Conservation (phyloP, 2,888 invertebrate genomes). For the Athrips mouffetella region DNA sequence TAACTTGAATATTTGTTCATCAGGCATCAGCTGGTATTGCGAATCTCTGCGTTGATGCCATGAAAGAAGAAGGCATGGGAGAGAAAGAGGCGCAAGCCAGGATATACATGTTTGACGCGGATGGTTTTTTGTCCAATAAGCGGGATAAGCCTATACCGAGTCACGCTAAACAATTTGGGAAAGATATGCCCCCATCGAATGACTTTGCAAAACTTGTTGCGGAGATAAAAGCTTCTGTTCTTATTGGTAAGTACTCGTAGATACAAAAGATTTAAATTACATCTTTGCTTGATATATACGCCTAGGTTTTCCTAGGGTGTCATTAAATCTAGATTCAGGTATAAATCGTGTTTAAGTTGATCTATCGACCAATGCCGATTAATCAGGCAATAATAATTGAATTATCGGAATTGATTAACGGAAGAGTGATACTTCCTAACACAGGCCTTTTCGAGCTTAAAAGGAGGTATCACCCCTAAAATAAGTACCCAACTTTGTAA, state of each 20-base stretch:
- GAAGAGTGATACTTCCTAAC: too few relatives aligned
- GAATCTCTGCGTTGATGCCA: slow-evolving; percentile 88
- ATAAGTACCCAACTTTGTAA: too few relatives aligned
- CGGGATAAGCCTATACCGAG: slow-evolving; percentile 79
- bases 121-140: slow-evolving; percentile 86
- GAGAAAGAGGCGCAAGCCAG: slow-evolving; percentile 83
- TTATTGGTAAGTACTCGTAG: slow-evolving; percentile 90
- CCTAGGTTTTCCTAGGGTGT: not conserved
- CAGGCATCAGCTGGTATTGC: slow-evolving; percentile 94
- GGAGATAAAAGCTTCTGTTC: slow-evolving; percentile 85
- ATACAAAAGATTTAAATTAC: too few relatives aligned
- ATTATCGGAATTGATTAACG: too few relatives aligned
- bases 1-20: slow-evolving; percentile 8
- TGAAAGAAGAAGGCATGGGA: slow-evolving; percentile 80
- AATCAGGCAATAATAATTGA: too few relatives aligned
- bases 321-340: too few relatives aligned
- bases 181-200: slow-evolving; percentile 84
- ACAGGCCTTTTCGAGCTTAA: too few relatives aligned
- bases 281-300: not conserved
- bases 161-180: slow-evolving; percentile 82
- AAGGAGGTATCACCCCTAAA: too few relatives aligned
- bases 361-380: too few relatives aligned
- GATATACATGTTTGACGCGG: slow-evolving; percentile 95
- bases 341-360: too few relatives aligned
- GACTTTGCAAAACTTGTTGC: slow-evolving; percentile 86